A percentile compares a stretch with the other conserved stretches of the same genome.
phyloP scores from a whole-genome alignment of 2,797 vertebrate species.

The Melopsittacus undulatus region DNA sequence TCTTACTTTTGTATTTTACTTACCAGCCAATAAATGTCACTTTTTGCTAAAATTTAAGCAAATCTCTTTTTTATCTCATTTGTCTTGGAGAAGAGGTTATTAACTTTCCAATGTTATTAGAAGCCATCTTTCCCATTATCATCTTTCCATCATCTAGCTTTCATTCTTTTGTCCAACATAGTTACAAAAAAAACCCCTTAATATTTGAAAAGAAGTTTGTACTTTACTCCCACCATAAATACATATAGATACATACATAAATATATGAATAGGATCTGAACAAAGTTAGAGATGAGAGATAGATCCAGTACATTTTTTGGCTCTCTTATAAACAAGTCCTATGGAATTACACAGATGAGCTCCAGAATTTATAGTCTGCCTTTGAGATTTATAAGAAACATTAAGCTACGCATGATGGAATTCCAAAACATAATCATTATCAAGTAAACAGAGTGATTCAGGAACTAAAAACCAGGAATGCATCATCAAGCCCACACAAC shows the following conservation, averaged over 20 bases:
- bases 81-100: background rate
- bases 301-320: background rate
- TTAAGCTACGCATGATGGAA: background rate
- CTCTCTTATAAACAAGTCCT: background rate
- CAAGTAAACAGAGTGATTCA: background rate
- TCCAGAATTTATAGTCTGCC: background rate
- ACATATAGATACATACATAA: background rate
- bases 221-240: background rate
- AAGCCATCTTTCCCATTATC: background rate
- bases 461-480: background rate
- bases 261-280: fast-evolving
- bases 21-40: background rate
- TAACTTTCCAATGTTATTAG: background rate
- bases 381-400: background rate
- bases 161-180: background rate
- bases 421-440: background rate
- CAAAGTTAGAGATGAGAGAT: background rate
- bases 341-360: background rate
- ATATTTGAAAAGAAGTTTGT: background rate
- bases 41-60: background rate
- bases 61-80: background rate
- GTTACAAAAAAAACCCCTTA: background rate
- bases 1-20: background rate
- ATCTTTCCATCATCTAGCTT: background rate
- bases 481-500: background rate